Evolutionary conservation across 1,140 invertebrate genomes (phyloP).

Genomic region (Meloidogyne chitwoodi): DNA sequence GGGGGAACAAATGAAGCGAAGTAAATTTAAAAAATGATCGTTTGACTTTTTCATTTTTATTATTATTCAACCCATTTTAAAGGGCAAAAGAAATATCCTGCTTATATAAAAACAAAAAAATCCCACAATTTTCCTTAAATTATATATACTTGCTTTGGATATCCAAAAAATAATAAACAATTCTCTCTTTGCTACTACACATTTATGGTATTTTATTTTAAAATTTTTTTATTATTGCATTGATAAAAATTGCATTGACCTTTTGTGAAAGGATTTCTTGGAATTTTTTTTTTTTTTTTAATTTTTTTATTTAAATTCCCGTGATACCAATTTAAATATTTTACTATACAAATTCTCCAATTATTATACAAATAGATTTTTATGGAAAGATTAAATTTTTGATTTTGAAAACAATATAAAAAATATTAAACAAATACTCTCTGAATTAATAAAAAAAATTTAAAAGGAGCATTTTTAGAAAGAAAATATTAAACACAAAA

Average conservation of each 20-base stretch:
- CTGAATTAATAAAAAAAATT: background rate
- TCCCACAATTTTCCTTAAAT: background rate
- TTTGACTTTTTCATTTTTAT: background rate
- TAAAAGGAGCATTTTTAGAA: background rate
- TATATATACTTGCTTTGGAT: background rate
- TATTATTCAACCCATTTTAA: background rate
- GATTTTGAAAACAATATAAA: too few species aligned
- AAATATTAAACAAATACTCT: background rate
- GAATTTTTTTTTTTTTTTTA: too few species aligned
- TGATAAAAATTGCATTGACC: background rate
- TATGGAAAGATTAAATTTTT: too few species aligned
- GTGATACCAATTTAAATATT: too few species aligned
- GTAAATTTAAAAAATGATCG: background rate
- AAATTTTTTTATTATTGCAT: background rate
- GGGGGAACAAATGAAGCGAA: background rate
- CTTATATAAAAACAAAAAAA: background rate
- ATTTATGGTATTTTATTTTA: background rate
- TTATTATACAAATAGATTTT: too few species aligned
- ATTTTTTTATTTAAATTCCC: too few species aligned
- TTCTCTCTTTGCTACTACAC: background rate
- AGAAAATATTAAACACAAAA: background rate
- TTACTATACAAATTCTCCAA: too few species aligned
- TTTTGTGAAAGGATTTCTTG: too few species aligned
- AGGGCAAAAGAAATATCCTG: background rate
- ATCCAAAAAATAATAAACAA: background rate